These are phyloP conservation scores for Pycnomerus fuliginosus DNA, from an alignment of 2,888 invertebrate genomes.

Conservation along the genomic window DNA sequence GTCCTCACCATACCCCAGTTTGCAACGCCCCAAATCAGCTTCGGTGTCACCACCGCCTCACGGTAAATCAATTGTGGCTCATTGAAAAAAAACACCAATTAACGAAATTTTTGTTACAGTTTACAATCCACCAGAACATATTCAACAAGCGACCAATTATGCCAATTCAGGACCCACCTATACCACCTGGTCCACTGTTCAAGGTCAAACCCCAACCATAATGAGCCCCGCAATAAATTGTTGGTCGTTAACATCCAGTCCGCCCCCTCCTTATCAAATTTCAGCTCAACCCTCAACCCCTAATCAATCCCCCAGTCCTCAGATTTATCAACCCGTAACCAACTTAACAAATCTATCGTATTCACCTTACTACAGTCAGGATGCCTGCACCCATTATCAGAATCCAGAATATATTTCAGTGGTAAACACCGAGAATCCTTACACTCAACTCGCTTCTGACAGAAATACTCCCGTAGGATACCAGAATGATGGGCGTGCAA, in stretches of 20 bases:
- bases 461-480: slow-evolving; percentile 41
- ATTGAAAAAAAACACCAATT: slow-evolving; percentile 1
- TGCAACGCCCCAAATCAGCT: slow-evolving; percentile 48
- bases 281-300: slow-evolving; percentile 47
- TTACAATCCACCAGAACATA: slow-evolving; percentile 52
- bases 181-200: slow-evolving; percentile 49
- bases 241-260: slow-evolving; percentile 52
- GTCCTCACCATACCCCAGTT: slow-evolving; percentile 49
- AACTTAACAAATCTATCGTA: slow-evolving; percentile 49
- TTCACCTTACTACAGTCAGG: slow-evolving; percentile 48
- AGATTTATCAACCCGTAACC: slow-evolving; percentile 48
- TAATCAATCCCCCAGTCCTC: slow-evolving; percentile 50
- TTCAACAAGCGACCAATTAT: slow-evolving; percentile 46
- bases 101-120: slow-evolving; percentile 33
- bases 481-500: slow-evolving; percentile 32
- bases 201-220: slow-evolving; percentile 47
- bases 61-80: slow-evolving; percentile 46
- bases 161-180: slow-evolving; percentile 42
- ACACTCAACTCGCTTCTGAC: slow-evolving; percentile 39
- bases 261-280: slow-evolving; percentile 49
- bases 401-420: slow-evolving; percentile 47
- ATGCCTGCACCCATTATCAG: slow-evolving; percentile 46
- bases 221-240: slow-evolving; percentile 50
- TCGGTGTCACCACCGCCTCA: slow-evolving; percentile 51
- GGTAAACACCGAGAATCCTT: slow-evolving; percentile 43